Evolutionary conservation across 1,140 invertebrate species (phyloP), one percentile per base, ranked within the genome.

Genomic region (Drosophila parabipectinata): DNA sequence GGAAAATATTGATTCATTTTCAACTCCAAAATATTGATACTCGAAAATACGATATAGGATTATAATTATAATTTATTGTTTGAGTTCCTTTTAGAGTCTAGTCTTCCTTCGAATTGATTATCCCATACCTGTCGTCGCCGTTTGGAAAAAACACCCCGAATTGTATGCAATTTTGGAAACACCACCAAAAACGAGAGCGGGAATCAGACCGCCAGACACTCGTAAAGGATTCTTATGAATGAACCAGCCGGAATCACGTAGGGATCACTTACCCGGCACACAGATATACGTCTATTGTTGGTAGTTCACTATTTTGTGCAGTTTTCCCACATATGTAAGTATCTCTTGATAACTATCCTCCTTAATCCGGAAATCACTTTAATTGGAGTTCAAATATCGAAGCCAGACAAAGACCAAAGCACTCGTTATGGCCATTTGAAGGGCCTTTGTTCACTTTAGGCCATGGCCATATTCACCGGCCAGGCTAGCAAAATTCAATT

Each of bases 131-230:
- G 81, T 88, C 53, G 69, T 41, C 55, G 54, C 37, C 57, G 60
- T 41, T 73, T 47, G 58, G 51, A 88, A 85, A 85, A 84, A 81
- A 79, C 82, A 88, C 82, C 82, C 82, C 75, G 77, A 88, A 78
- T 64, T 45, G 74, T 71, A 66, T 74, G 69, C 79, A 67, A 88
- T 75, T 85, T 87, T 76, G 62, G 73, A 82, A 85, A 85, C 82
- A 85, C 82, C 82, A 85, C 82, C 82, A 68, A 57, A 62, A 87
- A 64, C 72, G 68, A 60, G 55, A 78, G 61, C 57, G 44, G 30
- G n/a, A 79, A 52, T 14, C 53, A 55, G 56, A 62, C 24, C 60
- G 68, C 74, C 72, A 64, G 78, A 59, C 78, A 64, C 39, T 45
- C 66, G 58, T 54, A 28, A 28, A n/a, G 39, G 51, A 32, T 30